Conservation (phyloP, 2,113 vertebrate species). For the Eupsittula cactorum region DNA sequence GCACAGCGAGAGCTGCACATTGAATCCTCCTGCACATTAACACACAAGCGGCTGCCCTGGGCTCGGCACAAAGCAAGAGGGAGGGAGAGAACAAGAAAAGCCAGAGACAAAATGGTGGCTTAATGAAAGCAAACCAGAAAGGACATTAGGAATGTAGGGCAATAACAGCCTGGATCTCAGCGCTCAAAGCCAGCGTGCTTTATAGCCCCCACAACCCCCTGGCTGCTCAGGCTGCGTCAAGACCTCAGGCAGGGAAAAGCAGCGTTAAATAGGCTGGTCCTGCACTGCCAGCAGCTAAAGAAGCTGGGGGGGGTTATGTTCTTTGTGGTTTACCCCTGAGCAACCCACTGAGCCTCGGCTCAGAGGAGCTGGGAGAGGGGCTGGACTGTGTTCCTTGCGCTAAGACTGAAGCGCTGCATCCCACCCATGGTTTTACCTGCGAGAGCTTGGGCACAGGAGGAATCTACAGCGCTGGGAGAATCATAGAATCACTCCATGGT, state of each 20-base stretch:
- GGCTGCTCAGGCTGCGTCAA: background rate
- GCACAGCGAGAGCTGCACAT: background rate
- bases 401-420: fast-evolving
- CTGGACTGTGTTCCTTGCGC: fast-evolving
- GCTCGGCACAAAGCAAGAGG: background rate
- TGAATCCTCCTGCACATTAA: background rate
- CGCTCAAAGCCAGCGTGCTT: background rate
- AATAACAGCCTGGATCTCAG: fast-evolving
- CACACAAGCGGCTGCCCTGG: background rate
- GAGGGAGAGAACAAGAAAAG: background rate
- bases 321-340: background rate
- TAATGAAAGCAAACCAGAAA: background rate
- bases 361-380: background rate
- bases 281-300: background rate
- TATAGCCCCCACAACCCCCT: background rate
- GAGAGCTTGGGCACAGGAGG: too few species aligned
- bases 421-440: fast-evolving
- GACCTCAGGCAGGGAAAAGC: background rate
- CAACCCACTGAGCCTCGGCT: background rate
- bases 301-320: background rate
- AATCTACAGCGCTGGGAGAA: fast-evolving
- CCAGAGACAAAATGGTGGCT: background rate
- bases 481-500: background rate
- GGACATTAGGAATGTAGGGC: background rate
- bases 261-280: background rate